Percentiles rank a stretch among this genome's conserved stretches.
These are phyloP conservation scores for Euwallacea fornicatus DNA, from an alignment of 1,140 invertebrate genomes.

Conservation along the genomic window DNA sequence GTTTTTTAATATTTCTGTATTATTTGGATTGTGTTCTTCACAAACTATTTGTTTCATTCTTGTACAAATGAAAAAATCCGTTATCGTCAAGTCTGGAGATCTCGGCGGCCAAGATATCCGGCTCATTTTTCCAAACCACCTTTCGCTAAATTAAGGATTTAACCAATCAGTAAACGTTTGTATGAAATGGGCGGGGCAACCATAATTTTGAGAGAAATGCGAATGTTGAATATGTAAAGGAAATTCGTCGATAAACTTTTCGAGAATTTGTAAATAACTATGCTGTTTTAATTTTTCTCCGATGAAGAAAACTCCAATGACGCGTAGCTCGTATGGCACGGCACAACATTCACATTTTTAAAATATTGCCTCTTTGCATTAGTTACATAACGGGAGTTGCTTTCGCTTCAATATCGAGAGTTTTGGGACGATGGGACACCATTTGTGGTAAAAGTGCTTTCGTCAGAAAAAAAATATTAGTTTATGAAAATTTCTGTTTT, in stretches of 20 bases:
- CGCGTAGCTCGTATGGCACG: conserved; percentile 4
- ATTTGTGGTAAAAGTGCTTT: too few species aligned
- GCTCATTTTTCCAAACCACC: too few species aligned
- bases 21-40: conserved; percentile 3
- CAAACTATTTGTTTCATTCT: conserved; percentile 1
- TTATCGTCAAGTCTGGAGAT: background rate
- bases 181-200: conserved; percentile 7
- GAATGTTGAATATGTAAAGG: background rate
- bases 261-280: conserved; percentile 1
- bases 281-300: background rate
- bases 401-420: background rate
- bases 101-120: background rate
- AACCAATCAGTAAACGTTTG: background rate
- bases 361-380: conserved; percentile 16
- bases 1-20: conserved; percentile 18
- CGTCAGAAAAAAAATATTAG: too few species aligned
- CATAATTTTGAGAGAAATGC: conserved; percentile 10
- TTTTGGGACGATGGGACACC: background rate
- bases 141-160: too few species aligned
- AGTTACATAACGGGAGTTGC: background rate
- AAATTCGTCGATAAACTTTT: conserved; percentile 3
- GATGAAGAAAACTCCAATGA: conserved; percentile 1
- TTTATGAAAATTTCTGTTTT: conserved; percentile 30
- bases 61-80: conserved; percentile 4
- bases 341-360: conserved; percentile 20